Evolutionary conservation across 1,140 invertebrate genomes (phyloP).

Genomic region (Drosophila prosaltans): DNA sequence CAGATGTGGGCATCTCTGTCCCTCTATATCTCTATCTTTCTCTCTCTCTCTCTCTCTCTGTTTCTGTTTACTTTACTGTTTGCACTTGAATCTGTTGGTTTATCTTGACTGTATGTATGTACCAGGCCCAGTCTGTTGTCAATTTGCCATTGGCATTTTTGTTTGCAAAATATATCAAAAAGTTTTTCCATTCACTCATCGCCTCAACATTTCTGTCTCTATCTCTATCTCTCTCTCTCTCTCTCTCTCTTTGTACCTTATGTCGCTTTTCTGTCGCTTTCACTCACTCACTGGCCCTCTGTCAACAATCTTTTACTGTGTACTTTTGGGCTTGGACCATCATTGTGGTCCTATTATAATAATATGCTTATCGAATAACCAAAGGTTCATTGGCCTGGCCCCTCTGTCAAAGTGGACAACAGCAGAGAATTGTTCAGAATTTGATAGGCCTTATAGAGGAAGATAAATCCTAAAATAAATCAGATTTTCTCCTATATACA

Average conservation of each 20-base stretch:
- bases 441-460: neutral
- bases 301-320: constrained; percentile 58
- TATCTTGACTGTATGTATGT: constrained; percentile 36
- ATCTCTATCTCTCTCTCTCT: neutral
- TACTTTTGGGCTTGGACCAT: constrained; percentile 70
- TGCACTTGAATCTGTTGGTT: constrained; percentile 61
- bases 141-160: constrained; percentile 73
- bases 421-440: neutral
- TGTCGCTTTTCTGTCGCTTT: neutral
- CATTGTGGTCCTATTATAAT: constrained; percentile 69
- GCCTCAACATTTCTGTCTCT: constrained; percentile 14
- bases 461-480: constrained; percentile 44
- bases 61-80: constrained; percentile 37
- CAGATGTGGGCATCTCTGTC: constrained; percentile 44
- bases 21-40: constrained; percentile 7
- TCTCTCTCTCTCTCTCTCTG: constrained; percentile 11
- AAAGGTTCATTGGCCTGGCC: constrained; percentile 49
- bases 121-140: constrained; percentile 39
- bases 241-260: neutral
- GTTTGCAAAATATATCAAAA: constrained; percentile 78
- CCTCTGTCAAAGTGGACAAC: constrained; percentile 15
- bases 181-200: constrained; percentile 59
- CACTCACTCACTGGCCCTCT: constrained; percentile 11
- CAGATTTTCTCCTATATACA: constrained; percentile 37
- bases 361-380: constrained; percentile 71